A percentile compares a stretch with the other conserved stretches of the same genome.
Conservation (phyloP, 2,113 vertebrate genomes). For the Tragulus kanchil region DNA sequence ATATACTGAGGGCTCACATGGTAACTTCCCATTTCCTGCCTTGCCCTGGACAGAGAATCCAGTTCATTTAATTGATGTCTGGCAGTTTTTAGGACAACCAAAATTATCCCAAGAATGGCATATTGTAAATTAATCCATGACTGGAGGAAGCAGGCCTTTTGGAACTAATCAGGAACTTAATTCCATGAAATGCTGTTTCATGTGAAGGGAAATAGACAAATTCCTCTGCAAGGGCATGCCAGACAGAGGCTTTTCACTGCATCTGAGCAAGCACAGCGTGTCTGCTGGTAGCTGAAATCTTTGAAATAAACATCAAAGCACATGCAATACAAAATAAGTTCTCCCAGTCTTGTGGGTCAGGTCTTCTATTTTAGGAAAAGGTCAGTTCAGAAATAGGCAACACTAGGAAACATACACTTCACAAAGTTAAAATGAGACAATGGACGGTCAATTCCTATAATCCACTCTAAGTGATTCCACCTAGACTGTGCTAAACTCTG, state of each 20-base stretch:
- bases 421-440: background rate
- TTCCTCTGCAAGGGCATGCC: background rate
- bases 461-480: background rate
- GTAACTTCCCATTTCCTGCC: background rate
- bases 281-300: background rate
- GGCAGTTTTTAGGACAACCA: background rate
- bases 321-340: background rate
- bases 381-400: background rate
- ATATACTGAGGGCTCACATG: background rate
- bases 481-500: background rate
- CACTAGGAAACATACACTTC: background rate
- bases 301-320: conserved; percentile 47
- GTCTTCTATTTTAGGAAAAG: conserved; percentile 13
- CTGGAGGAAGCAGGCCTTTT: conserved; percentile 22
- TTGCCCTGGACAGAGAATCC: background rate
- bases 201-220: background rate
- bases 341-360: background rate
- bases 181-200: conserved; percentile 46
- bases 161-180: conserved; percentile 47
- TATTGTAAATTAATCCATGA: conserved; percentile 11
- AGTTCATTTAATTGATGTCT: background rate
- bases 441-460: background rate
- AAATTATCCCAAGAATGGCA: conserved; percentile 14
- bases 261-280: background rate
- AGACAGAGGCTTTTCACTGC: background rate